phyloP scores from a whole-genome alignment of 2,797 vertebrate genomes.

The Anguilla obscura region DNA sequence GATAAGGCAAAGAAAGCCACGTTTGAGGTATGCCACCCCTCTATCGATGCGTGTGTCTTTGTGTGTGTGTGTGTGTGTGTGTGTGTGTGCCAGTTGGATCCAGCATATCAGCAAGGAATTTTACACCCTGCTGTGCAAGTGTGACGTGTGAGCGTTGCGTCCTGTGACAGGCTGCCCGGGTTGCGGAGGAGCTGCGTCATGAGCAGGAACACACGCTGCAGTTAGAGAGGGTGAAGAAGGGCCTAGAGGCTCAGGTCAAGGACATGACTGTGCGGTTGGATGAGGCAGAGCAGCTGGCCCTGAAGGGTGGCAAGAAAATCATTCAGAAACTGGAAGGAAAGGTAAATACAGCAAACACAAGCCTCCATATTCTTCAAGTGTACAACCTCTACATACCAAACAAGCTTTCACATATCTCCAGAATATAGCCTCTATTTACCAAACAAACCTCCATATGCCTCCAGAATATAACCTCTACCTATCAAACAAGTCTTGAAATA shows the following conservation, averaged over 20 bases:
- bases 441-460: neutral
- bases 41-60: neutral
- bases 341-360: constrained; percentile 54
- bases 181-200: constrained; percentile 76
- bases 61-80: neutral
- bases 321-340: constrained; percentile 80
- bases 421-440: neutral
- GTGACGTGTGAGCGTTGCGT: neutral
- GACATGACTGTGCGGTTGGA: constrained; percentile 74
- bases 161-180: constrained; percentile 61
- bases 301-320: constrained; percentile 81
- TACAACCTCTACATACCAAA: neutral
- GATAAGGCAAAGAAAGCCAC: constrained; percentile 78
- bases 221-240: constrained; percentile 77
- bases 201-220: constrained; percentile 78
- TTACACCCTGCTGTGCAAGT: neutral
- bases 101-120: neutral
- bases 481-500: no score
- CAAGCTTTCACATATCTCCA: neutral
- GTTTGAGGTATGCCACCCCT: constrained; percentile 70
- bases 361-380: neutral
- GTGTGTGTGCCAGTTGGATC: neutral
- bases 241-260: constrained; percentile 75
- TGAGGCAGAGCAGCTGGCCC: constrained; percentile 76
- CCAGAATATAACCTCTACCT: neutral